Evolutionary conservation across 1,140 invertebrate genomes (phyloP), one percentile per base, ranked within the genome.

Genomic region (Globodera ellingtonae): DNA sequence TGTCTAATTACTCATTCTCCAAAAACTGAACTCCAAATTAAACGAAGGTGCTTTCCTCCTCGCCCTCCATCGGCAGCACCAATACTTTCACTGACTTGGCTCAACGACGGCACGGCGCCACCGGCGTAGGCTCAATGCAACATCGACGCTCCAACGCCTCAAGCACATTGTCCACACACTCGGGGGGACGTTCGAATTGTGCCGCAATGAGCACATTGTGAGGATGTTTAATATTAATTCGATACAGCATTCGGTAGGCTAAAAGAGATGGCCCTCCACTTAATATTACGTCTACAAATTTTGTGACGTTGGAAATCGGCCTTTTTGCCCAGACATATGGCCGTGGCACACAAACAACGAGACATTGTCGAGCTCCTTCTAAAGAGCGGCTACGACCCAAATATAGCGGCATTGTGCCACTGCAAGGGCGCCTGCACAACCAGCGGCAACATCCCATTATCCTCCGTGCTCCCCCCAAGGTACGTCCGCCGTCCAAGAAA

Each of bases 1-100:
- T 75, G 15, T 4, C 44, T 6, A 65, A 3, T 35, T 72, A 1
- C n/a, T 72, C 6, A 72, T 35, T 48, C 44, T 72, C 52, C n/a
- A 35, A 35, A 24, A 35, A 2, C 50, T 72, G 46, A 72, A 21
- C 47, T 24, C 21, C 21, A 21, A 35, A 71, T 71, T 6, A 71
- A 71, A 18, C 18, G 8, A 88, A 88, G 79, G 66, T 83, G 48
- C 78, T 89, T 59, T 86, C 85, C n/a, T 84, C 88, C 18, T 89
- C 87, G 9, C 86, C 86, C 1, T 84, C 81, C 59, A 89, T 89
- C 71, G 86, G 88, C 24, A 85, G 82, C 56, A 89, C 88, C 52
- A 88, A 88, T 77, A 88, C 87, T 21, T 84, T 88, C 48, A 88
- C 88, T 3, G 87, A 89, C 66, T 83, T 89, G 44, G 88, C 88